phyloP scores from a whole-genome alignment of 2,113 vertebrate species.

The Xiphophorus hellerii region DNA sequence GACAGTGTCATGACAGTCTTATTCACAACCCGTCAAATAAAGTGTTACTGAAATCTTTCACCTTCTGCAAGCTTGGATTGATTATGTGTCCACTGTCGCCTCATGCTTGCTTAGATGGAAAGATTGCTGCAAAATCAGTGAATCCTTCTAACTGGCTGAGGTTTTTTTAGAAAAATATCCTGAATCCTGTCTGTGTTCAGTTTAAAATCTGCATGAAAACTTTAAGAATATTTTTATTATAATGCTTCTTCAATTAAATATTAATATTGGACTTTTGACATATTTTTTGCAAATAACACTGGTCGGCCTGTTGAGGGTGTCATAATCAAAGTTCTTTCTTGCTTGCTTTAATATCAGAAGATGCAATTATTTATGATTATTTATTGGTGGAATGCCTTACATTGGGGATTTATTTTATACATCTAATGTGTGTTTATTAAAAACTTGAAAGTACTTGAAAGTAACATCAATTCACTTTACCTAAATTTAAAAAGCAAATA shows the following conservation, averaged over 20 bases:
- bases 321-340: constrained; percentile 22
- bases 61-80: too few relatives aligned
- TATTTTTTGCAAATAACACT: background rate
- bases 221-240: background rate
- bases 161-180: too few relatives aligned
- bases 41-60: too few relatives aligned
- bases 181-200: background rate
- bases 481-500: background rate
- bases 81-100: too few relatives aligned
- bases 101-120: too few relatives aligned
- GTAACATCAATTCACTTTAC: too few relatives aligned
- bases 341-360: background rate
- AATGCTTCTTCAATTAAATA: background rate
- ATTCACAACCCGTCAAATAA: too few relatives aligned
- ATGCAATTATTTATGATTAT: background rate
- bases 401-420: background rate
- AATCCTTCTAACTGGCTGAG: too few relatives aligned
- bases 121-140: too few relatives aligned
- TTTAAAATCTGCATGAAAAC: background rate
- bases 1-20: too few relatives aligned
- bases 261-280: background rate
- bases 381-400: background rate
- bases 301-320: constrained; percentile 37
- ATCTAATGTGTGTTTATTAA: background rate
- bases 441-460: background rate